Conservation (phyloP, 2,888 invertebrate genomes). For the Flexamia atlantica region DNA sequence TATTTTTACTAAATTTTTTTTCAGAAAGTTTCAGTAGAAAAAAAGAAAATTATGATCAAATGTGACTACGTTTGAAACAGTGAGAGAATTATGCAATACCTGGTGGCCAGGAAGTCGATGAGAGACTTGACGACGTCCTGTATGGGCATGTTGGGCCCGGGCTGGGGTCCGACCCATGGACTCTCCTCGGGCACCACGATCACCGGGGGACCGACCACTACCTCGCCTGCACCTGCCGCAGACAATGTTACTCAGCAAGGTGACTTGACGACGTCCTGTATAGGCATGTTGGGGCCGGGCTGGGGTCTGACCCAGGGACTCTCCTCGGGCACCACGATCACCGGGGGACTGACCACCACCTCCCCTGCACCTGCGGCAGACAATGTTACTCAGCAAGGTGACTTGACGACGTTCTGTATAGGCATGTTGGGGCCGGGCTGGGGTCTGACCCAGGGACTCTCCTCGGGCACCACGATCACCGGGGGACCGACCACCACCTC, state of each 20-base stretch:
- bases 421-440: conserved; percentile 78
- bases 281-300: conserved; percentile 79
- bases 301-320: conserved; percentile 72
- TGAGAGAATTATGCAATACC: too few species aligned
- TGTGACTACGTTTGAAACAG: too few species aligned
- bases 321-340: conserved; percentile 79
- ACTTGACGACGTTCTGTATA: conserved; percentile 91
- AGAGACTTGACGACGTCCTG: conserved; percentile 93
- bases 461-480: conserved; percentile 78
- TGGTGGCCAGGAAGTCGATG: conserved; percentile 91
- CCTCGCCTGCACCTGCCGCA: conserved; percentile 79
- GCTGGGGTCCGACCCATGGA: conserved; percentile 71
- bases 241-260: too few species aligned
- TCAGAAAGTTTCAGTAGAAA: too few species aligned
- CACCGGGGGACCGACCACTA: conserved; percentile 72
- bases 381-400: too few species aligned
- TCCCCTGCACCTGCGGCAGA: conserved; percentile 81
- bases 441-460: conserved; percentile 73
- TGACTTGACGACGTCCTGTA: conserved; percentile 92
- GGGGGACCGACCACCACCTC: conserved; percentile 68
- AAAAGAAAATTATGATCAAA: too few species aligned
- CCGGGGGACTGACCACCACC: conserved; percentile 70
- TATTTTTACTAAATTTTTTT: too few species aligned
- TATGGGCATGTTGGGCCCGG: conserved; percentile 80
- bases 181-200: conserved; percentile 79